Evolutionary conservation across 2,888 invertebrate genomes (phyloP).

Genomic region (Pristionchus arcanus): DNA sequence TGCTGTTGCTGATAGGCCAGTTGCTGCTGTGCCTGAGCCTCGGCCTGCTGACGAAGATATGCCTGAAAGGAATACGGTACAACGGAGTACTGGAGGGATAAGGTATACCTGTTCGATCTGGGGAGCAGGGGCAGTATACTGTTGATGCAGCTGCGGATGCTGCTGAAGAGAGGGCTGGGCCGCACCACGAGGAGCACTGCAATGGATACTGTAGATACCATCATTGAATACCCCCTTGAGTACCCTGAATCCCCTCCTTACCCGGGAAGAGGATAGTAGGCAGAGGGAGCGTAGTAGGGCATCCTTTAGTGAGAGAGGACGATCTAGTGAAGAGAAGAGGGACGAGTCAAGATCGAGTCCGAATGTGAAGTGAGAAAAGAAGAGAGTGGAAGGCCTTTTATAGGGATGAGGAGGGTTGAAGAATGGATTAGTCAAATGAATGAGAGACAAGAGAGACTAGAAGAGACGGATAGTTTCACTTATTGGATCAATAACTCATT

Average conservation of each 20-base stretch:
- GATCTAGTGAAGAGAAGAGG: conserved; percentile 6
- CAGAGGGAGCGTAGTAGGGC: conserved; percentile 43
- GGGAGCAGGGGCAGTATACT: background rate
- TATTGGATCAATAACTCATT: conserved; percentile 32
- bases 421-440: background rate
- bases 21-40: background rate
- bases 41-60: background rate
- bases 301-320: conserved; percentile 14
- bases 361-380: conserved; percentile 13
- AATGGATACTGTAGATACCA: background rate
- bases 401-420: background rate
- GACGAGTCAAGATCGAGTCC: conserved; percentile 42
- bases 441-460: background rate
- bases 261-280: conserved; percentile 41
- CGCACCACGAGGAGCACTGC: background rate
- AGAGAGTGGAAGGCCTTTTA: background rate
- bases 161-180: background rate
- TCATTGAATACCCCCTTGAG: background rate
- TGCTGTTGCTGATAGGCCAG: conserved; percentile 12
- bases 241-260: background rate
- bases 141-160: background rate
- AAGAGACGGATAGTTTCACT: background rate
- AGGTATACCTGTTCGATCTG: conserved; percentile 31
- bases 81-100: background rate
- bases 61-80: background rate